Evolutionary conservation across 2,888 invertebrate genomes (phyloP).

Genomic region (Ischnus inquisitorius): DNA sequence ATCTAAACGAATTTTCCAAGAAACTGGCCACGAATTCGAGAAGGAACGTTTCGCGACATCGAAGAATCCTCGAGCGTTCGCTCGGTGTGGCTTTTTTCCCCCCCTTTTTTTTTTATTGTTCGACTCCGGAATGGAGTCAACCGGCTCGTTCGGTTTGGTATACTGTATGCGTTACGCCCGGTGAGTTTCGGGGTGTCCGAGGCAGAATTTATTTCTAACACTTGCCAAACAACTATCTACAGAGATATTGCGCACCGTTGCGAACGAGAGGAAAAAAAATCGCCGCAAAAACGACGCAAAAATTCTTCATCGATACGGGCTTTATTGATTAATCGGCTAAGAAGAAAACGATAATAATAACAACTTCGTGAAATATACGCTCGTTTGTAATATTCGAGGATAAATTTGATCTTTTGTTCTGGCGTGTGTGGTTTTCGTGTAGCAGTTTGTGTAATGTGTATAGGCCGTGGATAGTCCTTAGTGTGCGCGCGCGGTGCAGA

Average conservation of each 20-base stretch:
- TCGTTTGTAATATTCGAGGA: constrained; percentile 64
- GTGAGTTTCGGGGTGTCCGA: constrained; percentile 21
- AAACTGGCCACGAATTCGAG: constrained; percentile 69
- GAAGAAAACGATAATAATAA: constrained; percentile 35
- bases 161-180: constrained; percentile 47
- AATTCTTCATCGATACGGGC: constrained; percentile 17
- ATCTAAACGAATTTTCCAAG: constrained; percentile 72
- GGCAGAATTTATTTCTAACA: constrained; percentile 56
- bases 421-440: constrained; percentile 10
- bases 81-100: too few relatives aligned
- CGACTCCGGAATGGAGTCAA: constrained; percentile 66
- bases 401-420: constrained; percentile 64
- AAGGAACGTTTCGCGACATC: constrained; percentile 47
- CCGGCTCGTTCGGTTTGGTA: constrained; percentile 64
- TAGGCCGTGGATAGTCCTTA: neutral
- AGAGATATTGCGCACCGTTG: neutral
- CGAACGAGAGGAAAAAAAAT: neutral
- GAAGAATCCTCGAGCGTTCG: constrained; percentile 8
- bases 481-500: constrained; percentile 16
- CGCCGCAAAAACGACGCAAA: constrained; percentile 20
- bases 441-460: neutral
- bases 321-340: constrained; percentile 49
- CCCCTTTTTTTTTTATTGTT: constrained; percentile 65
- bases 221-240: constrained; percentile 30
- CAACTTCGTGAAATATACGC: constrained; percentile 56